Evolutionary conservation across 2,888 invertebrate species (phyloP).

Genomic region (Eupithecia dodoneata): DNA sequence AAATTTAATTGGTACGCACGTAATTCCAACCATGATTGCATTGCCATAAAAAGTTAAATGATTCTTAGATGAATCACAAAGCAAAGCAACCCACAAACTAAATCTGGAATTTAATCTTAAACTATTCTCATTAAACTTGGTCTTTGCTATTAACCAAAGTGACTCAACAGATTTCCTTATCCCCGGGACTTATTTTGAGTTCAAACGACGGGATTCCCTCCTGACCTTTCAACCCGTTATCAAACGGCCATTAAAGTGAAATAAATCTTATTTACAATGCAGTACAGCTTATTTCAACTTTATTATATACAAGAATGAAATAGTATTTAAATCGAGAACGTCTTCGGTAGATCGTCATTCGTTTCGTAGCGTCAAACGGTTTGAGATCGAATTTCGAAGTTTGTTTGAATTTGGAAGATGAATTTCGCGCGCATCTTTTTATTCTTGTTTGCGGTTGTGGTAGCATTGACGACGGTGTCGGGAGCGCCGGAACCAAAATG

Average conservation of each 20-base stretch:
- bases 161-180: not conserved
- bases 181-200: slow-evolving; percentile 3
- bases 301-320: not conserved
- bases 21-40: not conserved
- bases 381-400: slow-evolving; percentile 19
- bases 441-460: slow-evolving; percentile 58
- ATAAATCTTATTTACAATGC: not conserved
- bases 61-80: not conserved
- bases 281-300: not conserved
- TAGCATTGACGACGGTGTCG: slow-evolving; percentile 55
- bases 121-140: not conserved
- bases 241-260: not conserved
- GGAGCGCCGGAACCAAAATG: slow-evolving; percentile 61
- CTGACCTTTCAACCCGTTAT: slow-evolving; percentile 5
- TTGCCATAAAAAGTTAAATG: not conserved
- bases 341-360: slow-evolving; percentile 30
- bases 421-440: slow-evolving; percentile 59
- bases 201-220: slow-evolving; percentile 2
- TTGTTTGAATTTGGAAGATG: slow-evolving; percentile 49
- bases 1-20: not conserved
- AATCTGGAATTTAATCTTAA: too few species aligned
- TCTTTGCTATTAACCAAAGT: not conserved
- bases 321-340: slow-evolving; percentile 20
- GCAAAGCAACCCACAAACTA: too few species aligned
- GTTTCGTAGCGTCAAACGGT: slow-evolving; percentile 13